Base-by-base conservation (phyloP, 1,140 invertebrate species). In the Antheraea mylitta region DNA sequence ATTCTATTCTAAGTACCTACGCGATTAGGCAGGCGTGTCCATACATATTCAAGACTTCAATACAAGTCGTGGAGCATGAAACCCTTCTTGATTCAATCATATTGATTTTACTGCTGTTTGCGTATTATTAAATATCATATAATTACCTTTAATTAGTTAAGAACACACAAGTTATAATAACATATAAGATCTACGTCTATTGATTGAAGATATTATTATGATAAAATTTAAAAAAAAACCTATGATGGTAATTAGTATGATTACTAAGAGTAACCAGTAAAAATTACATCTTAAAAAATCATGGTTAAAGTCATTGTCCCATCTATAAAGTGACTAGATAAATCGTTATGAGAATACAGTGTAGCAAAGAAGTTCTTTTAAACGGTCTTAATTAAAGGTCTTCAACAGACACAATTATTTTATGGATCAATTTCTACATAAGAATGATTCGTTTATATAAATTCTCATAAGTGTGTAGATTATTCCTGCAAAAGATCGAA, bases 31-130 rank as follows among this genome's bases (percentile, higher is more conserved):
- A 37, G 30, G 61, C 61, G 61, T 36, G 30, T 13, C 30, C 61
- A 61, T 61, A 9, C 22, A 63, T 53, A 53, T 53, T 53, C 45
- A 53, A 53, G 13, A 53, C 45, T 13, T 53, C 45, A 53, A 53
- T 53, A 53, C 45, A 53, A 53, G 45, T 53, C 45, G 45, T n/a
- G 45, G 1, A 0, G 45, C 45, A 53, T 13, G 45, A 53, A 1
- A 53, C 45, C 16, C 0, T 42, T 53, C 45, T 53, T 53, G 13
- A 16, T 53, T 42, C 38, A 16, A 53, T 53, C 45, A n/a, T 53
- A 13, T 13, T 53, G 45, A 16, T 16, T 53, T 53, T 53, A 53
- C 16, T 13, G 13, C 0, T 53, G 45, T 53, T 16, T 53, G 45
- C 45, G 11, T 48, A 13, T 53, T 53, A 16, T 53, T 42, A 8